Evolutionary conservation across 2,888 invertebrate species (phyloP).

Genomic region (Mesorhabditis spiculigera): DNA sequence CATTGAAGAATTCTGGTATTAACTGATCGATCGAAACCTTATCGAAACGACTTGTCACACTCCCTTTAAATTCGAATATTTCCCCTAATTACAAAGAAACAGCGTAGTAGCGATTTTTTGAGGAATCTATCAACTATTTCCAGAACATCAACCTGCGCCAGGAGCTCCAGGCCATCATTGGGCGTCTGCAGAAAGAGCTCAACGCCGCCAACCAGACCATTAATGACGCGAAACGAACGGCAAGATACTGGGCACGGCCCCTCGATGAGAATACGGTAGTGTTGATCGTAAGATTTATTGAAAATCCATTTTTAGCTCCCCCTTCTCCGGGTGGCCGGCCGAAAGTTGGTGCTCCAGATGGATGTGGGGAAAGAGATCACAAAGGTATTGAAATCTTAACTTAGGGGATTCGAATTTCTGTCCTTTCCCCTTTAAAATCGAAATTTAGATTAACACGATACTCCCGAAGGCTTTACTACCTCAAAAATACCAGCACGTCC

Average conservation of each 20-base stretch:
- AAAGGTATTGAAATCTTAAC: not conserved
- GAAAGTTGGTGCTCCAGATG: not conserved
- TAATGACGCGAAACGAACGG: constrained; percentile 1
- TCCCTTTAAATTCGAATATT: too few relatives aligned
- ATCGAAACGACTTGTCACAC: too few relatives aligned
- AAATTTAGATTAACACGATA: not conserved
- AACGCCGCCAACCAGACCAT: not conserved
- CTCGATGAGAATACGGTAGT: constrained; percentile 1
- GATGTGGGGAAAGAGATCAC: not conserved
- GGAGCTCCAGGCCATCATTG: not conserved
- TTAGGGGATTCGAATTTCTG: too few relatives aligned
- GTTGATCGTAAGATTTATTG: not conserved
- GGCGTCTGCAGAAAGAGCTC: not conserved
- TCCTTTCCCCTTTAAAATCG: too few relatives aligned
- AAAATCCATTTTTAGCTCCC: not conserved
- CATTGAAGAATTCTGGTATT: too few relatives aligned
- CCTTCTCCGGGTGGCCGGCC: not conserved
- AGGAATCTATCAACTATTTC: too few relatives aligned
- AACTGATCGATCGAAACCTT: too few relatives aligned
- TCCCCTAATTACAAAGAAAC: too few relatives aligned
- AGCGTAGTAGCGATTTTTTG: too few relatives aligned
- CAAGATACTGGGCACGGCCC: not conserved
- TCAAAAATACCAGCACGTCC: not conserved
- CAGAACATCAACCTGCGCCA: not conserved
- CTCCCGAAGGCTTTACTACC: not conserved